Conservation (phyloP, 2,113 vertebrate species). For the Anoplopoma fimbria region DNA sequence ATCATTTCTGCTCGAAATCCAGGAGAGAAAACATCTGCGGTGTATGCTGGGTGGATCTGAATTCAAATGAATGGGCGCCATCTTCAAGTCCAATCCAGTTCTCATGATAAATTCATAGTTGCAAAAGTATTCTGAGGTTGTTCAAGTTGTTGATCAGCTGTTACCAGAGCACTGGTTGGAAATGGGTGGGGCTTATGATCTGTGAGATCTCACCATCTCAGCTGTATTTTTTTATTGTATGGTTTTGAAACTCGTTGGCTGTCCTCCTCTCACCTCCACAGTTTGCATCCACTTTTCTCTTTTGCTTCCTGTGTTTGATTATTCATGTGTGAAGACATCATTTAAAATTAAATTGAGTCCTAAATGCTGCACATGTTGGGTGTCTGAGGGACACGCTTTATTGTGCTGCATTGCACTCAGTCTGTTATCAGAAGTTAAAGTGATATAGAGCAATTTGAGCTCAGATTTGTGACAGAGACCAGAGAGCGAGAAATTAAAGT, state of each 20-base stretch:
- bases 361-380: conserved; percentile 1
- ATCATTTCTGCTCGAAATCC: too few species aligned
- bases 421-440: background rate
- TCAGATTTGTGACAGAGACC: background rate
- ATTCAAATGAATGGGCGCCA: background rate
- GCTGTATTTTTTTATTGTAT: too few species aligned
- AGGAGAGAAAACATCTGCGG: background rate
- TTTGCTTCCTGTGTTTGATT: conserved; percentile 22
- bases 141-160: background rate
- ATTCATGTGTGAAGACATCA: conserved; percentile 32
- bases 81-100: background rate
- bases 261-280: conserved; percentile 22
- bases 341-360: conserved; percentile 31
- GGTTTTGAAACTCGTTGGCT: background rate
- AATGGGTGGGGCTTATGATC: background rate
- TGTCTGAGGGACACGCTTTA: background rate
- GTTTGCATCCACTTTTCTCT: background rate
- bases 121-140: background rate
- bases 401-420: background rate
- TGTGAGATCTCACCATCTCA: too few species aligned
- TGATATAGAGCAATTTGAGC: background rate
- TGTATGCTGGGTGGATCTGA: background rate
- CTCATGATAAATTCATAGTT: background rate
- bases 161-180: background rate
- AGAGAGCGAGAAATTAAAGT: background rate